Base-by-base conservation (phyloP, 2,888 invertebrate genomes). In the Muscina levida region DNA sequence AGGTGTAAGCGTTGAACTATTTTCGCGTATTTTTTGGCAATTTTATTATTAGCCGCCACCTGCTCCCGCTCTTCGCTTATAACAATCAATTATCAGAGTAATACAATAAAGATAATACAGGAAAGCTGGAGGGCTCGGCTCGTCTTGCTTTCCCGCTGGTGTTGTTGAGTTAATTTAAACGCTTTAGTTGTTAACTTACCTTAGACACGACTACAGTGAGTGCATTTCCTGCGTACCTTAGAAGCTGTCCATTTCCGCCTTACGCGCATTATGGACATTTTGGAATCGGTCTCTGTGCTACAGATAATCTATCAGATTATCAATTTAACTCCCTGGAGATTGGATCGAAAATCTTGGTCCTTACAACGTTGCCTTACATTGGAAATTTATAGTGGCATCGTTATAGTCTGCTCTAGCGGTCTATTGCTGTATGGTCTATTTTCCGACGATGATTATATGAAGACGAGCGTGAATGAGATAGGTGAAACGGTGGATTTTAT, bases 401-500 rank as follows among this genome's bases (percentile, higher is more conserved):
- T 86, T 0, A 66, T 87, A 1, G 1, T 79, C 0, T 39, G 73
- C 1, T 85, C 88, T 2, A 15, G 46, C 0, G 75, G 39, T 1
- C 78, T 85, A 3, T 66, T 88, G 5, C 37, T 86, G 1, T 84
- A 85, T 31, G 86, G 84, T 0, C 26, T 89, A 2, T 85, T 88
- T 42, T 51, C 56, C 4, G 83, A 72, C 2, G 73, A 56, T 11
- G 57, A 65, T 19, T 74, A 72, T 1, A 72, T 81, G 13, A 73
- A 77, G 1, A 73, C 68, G 0, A 72, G 73, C 10, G 67, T 72
- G 0, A 85, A 74, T 39, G 82, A 84, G 19, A 82, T 88, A 39
- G 89, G 86, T 0, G 73, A 85, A 17, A 88, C 87, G 0, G 87
- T 90, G 3, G 88, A 89, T 72, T 87, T 85, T 42, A 87, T 90